Percentiles rank a stretch among this genome's conserved stretches.
Evolutionary conservation across 2,797 vertebrate genomes (phyloP).

Genomic region (Setipinna tenuifilis): DNA sequence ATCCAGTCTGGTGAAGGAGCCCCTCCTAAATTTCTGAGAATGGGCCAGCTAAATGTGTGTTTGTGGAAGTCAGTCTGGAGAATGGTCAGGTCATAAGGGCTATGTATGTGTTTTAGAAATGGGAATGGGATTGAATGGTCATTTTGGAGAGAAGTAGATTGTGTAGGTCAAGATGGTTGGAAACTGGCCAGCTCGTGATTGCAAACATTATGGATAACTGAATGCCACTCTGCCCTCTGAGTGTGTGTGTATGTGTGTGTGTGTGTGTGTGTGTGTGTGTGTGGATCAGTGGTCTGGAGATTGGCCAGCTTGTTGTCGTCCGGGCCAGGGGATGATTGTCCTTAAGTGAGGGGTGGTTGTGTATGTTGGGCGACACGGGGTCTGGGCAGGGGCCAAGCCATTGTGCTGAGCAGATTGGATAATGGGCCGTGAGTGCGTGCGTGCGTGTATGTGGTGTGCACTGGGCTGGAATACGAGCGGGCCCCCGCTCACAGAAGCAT

Average conservation of each 20-base stretch:
- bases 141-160: background rate
- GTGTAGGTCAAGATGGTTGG: background rate
- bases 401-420: slow-evolving; percentile 14
- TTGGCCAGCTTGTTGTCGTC: background rate
- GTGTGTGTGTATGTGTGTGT: slow-evolving; percentile 9
- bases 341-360: slow-evolving; percentile 1
- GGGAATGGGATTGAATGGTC: background rate
- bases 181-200: background rate
- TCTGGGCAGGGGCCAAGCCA: background rate
- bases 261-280: background rate
- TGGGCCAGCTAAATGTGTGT: slow-evolving; percentile 10
- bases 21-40: background rate
- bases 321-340: background rate
- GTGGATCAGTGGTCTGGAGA: slow-evolving; percentile 4
- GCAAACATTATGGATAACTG: slow-evolving; percentile 3
- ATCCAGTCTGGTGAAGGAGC: background rate
- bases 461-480: slow-evolving; percentile 4
- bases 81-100: background rate
- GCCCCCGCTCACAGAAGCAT: background rate
- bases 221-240: background rate
- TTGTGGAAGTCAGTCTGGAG: background rate
- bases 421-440: background rate
- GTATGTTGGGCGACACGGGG: background rate
- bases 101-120: background rate
- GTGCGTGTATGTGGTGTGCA: background rate